Conservation (phyloP, 1,140 invertebrate species). For the Plodia interpunctella region DNA sequence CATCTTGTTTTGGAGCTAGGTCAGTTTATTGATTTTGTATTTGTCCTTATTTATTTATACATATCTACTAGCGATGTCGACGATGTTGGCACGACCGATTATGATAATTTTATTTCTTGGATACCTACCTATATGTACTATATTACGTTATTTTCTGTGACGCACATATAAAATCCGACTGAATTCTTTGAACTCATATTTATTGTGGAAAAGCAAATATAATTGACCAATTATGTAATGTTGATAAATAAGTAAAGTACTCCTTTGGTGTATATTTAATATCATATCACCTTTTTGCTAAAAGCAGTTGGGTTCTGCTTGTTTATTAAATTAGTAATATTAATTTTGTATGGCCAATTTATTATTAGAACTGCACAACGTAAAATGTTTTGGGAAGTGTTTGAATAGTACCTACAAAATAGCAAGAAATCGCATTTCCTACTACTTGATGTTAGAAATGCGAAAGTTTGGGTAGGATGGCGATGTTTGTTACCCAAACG, state of each 20-base stretch:
- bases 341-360: not conserved
- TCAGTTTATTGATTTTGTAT: no score
- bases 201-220: constrained; percentile 1
- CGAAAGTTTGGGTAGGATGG: no score
- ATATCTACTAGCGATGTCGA: no score
- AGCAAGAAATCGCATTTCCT: no score
- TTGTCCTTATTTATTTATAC: no score
- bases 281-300: not conserved
- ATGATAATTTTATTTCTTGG: not conserved
- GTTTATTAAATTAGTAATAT: not conserved
- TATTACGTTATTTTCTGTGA: not conserved
- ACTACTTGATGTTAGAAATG: no score
- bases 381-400: no score
- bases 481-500: no score
- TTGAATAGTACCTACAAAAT: no score
- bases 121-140: no score
- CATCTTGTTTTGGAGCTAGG: no score
- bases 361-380: not conserved
- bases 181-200: constrained; percentile 1
- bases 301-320: not conserved
- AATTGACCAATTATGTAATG: constrained; percentile 1
- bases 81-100: not conserved
- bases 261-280: no score
- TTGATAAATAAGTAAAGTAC: not conserved
- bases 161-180: not conserved